Base-by-base conservation (phyloP, 2,888 invertebrate species). In the Rhimphoctona megacephalus region DNA sequence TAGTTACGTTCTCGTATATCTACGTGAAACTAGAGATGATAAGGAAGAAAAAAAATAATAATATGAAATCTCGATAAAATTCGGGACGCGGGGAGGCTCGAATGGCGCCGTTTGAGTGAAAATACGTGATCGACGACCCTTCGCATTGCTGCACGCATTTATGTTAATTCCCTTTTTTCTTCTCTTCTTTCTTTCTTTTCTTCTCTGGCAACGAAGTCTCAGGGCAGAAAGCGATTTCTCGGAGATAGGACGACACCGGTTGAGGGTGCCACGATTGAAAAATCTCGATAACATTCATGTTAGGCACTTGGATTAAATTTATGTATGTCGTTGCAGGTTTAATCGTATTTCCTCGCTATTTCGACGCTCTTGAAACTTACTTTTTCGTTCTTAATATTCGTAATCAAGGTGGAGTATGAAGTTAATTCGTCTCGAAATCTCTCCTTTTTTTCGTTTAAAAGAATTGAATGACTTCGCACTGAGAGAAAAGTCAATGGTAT, bases 91-190 rank as follows among this genome's bases (percentile, higher is more conserved):
- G 73, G 74, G 22, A 79, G 81, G 14, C 4, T 57, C 57, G 25
- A 76, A 81, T 57, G 72, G 83, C 81, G 77, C 76, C 81, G 74
- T 72, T 78, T 77, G 80, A 88, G 85, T 87, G 87, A 87, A 88
- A 88, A 88, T 88, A 88, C 88, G 87, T 87, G 87, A 87, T 88
- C 84, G 87, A 87, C 81, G 74, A 86, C 84, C 86, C 86, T 84
- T 66, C 64, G 19, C 49, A 43, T 74, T 57, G 43, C 73, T 74
- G 57, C 73, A 69, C 85, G 73, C 81, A 33, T 81, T 85, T 85
- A 85, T 85, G 85, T 85, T 85, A 85, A 85, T 81, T 85, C 43
- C 72, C 66, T 43, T 81, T 39, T 78, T 67, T 72, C 67, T 46
- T 22, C 14, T 64, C 30, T 64, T 19, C 25, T 49, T 49, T 52